Base-by-base conservation (phyloP, 1,140 invertebrate genomes). In the Drosophila saltans region DNA sequence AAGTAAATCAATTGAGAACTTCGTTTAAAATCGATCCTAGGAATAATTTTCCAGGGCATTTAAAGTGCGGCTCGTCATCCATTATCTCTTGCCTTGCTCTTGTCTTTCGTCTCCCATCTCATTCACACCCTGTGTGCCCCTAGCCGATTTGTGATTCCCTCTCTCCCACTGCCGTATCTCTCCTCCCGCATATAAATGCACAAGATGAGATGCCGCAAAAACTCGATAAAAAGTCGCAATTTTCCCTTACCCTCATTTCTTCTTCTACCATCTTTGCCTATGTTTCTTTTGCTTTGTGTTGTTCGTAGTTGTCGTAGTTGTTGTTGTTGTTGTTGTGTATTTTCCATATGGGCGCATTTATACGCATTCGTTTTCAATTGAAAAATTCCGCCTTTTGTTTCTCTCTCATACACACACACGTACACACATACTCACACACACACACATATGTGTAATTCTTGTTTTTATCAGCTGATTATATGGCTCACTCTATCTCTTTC, bases 321-420 rank as follows among this genome's bases (percentile, higher is more conserved):
- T 41, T 36, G 57, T 26, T 39, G 8, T 41, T 36, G 57, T 71
- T 45, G 74, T 75, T 66, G 66, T 65, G 73, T 69, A 71, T 84
- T 84, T 83, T 84, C 81, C 83, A 88, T 88, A 88, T 86, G 82
- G 83, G 83, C 69, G 64, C 83, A 86, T 86, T 88, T 82, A 82
- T 81, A 86, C 81, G 78, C 81, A 80, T 84, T 85, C 79, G 60
- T 82, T 86, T 88, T 82, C 83, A 82, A 82, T 86, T 86, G 75
- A 88, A 78, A 85, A 79, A 76, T 76, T 75, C 70, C 67, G 69
- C 55, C 65, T 75, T 74, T 28, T 64, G 10, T 60, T 60, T 52
- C 62, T 66, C 66, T 9, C 52, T 66, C 36, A 65, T 57, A 65
- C 48, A 10, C 59, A 48, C 62, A 61, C 67, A 45, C 58, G 40